Base-by-base conservation (phyloP, 2,888 invertebrate species). In the Spilarctia lutea region DNA sequence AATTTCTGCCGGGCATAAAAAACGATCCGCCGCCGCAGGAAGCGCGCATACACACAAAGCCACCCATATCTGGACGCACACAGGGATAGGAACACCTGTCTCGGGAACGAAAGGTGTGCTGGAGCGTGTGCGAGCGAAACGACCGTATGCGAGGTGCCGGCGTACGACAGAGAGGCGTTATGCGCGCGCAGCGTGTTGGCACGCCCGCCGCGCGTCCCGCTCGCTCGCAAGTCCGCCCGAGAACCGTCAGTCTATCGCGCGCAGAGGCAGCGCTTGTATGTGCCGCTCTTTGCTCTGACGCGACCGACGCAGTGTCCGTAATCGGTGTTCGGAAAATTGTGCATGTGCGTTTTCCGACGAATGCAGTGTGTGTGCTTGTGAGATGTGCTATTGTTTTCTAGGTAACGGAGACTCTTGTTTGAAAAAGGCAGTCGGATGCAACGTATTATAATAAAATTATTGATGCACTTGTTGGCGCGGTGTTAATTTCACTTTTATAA, bases 351-450 rank as follows among this genome's bases (percentile, higher is more conserved):
- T 96, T 95, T 95, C 95, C 95, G 95, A 92, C 91, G 90, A 91
- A 89, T 92, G 93, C 92, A 94, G 95, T 95, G 95, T 95, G 92
- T 95, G 95, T 95, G 94, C 90, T 93, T 93, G 95, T 95, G 96
- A 93, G 92, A 96, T 95, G 95, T 96, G 95, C 94, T 94, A 94
- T 96, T 95, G 94, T 96, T 96, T 94, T 93, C 94, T 96, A 96
- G 96, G 96, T 96, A 95, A 95, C 82, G 89, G 90, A 86, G 86
- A 90, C 88, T 89, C 89, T 90, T 93, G 88, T 92, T 92, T 85
- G 86, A 91, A 92, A 91, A 91, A 93, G 91, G 92, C 93, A 91
- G 91, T 91, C 90, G 92, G 91, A 92, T 92, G 88, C 89, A 87
- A 89, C 84, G 84, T 90, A 90, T 89, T 88, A n/a, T n/a, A n/a